Conservation (phyloP, 2,888 invertebrate genomes). For the Lissocephala sabroskyi region DNA sequence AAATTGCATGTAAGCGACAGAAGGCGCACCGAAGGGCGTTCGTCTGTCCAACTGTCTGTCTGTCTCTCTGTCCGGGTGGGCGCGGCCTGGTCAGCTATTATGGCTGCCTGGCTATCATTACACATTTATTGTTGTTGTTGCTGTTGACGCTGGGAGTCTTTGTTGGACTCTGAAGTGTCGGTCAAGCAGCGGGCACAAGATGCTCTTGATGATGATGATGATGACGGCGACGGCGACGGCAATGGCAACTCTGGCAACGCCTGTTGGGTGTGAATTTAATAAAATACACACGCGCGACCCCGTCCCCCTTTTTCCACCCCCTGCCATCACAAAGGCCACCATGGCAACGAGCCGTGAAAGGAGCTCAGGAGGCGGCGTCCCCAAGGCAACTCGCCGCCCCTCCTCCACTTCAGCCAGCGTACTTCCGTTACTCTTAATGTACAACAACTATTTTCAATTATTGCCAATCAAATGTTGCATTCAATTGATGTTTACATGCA, state of each 20-base stretch:
- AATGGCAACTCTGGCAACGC: constrained; percentile 5
- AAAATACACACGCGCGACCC: constrained; percentile 40
- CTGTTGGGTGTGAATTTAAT: constrained; percentile 61
- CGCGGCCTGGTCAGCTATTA: neutral
- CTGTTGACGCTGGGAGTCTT: neutral
- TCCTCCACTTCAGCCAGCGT: neutral
- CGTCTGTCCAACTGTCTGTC: too few relatives aligned
- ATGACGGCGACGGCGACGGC: constrained; percentile 3
- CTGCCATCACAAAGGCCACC: constrained; percentile 45
- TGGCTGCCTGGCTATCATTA: constrained; percentile 2
- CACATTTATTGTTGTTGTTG: constrained; percentile 3
- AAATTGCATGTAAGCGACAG: constrained; percentile 45
- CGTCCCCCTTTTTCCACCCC: too few relatives aligned
- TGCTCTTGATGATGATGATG: constrained; percentile 18
- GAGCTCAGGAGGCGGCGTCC: constrained; percentile 7
- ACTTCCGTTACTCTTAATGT: constrained; percentile 36
- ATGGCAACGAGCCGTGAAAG: constrained; percentile 48
- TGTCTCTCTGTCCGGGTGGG: neutral
- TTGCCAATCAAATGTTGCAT: constrained; percentile 71
- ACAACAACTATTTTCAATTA: constrained; percentile 70
- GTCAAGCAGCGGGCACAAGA: constrained; percentile 46
- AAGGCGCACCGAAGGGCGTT: neutral
- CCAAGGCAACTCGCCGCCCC: too few relatives aligned
- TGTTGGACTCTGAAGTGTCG: constrained; percentile 33
- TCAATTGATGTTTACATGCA: constrained; percentile 66